Evolutionary conservation across 2,888 invertebrate genomes (phyloP), one percentile per base, ranked within the genome.

Genomic region (Lottia scabra): DNA sequence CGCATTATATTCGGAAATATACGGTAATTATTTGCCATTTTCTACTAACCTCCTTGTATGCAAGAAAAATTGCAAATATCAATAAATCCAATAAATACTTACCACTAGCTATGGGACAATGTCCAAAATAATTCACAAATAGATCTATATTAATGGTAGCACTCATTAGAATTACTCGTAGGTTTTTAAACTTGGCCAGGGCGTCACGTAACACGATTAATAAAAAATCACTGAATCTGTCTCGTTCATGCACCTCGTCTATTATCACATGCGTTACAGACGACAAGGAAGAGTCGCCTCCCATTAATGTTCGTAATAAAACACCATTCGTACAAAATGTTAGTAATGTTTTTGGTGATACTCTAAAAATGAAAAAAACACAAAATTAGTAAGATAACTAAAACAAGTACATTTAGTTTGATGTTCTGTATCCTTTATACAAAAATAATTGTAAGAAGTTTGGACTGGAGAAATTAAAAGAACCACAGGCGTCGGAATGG

Each of bases 161-260:
- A 3, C 98, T 98, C 98, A 99, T 98, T 64, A 99, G 92, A 65
- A 99, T 92, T 0, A 98, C 90, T 84, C 94, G 94, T 26, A 98
- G 91, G 74, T 94, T 92, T 78, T 93, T 93, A 86, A 93, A 93
- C 66, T 92, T 91, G 0, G 92, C 91, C 63, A 97, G 88, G 15
- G 94, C 92, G 85, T 96, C 95, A 62, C 94, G 92, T 68, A 98
- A 90, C 5, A 95, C 94, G 73, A 97, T 95, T 74, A 99, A 91
- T 63, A 98, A 92, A 90, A 98, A 98, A 90, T 99, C 99, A 67
- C 95, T 95, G 87, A 96, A 94, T 85, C 95, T 93, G 89, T 98
- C 97, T 0, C 98, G 92, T 89, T 98, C 98, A 90, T 99, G 99
- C 43, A 98, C 94, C 90, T 99, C 99, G 89, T 99, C 99, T 80